These are phyloP conservation scores for Peromyscus melanophrys DNA, from an alignment of 2,797 vertebrate species.

Conservation along the genomic window DNA sequence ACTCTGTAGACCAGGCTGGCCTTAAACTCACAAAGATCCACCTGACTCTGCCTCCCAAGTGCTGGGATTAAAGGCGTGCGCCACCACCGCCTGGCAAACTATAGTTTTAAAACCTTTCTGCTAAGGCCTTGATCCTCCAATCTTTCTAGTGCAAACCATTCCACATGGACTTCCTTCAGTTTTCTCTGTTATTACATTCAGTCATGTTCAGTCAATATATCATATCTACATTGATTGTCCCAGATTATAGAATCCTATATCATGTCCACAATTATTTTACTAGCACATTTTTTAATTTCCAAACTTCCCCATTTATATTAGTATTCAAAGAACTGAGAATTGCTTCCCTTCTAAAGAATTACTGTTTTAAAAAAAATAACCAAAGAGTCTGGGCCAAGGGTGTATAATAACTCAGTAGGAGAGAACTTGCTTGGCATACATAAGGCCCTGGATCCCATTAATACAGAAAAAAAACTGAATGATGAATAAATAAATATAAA, in stretches of 20 bases:
- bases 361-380: conserved; percentile 10
- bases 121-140: not conserved
- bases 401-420: not conserved
- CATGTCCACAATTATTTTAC: not conserved
- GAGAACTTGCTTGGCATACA: not conserved
- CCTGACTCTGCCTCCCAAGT: too few species aligned
- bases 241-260: not conserved
- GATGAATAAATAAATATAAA: not conserved
- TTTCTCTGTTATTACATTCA: not conserved
- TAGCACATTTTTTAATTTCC: not conserved
- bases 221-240: not conserved
- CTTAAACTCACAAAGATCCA: too few species aligned
- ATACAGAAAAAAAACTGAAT: not conserved
- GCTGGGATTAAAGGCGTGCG: too few species aligned
- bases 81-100: not conserved
- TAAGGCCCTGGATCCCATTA: not conserved
- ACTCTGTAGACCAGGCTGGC: too few species aligned
- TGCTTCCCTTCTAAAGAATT: not conserved
- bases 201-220: not conserved
- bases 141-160: not conserved
- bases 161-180: not conserved
- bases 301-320: not conserved
- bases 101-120: not conserved
- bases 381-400: not conserved
- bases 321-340: not conserved